Base-by-base conservation (phyloP, 2,797 vertebrate genomes). In the Falco naumanni region DNA sequence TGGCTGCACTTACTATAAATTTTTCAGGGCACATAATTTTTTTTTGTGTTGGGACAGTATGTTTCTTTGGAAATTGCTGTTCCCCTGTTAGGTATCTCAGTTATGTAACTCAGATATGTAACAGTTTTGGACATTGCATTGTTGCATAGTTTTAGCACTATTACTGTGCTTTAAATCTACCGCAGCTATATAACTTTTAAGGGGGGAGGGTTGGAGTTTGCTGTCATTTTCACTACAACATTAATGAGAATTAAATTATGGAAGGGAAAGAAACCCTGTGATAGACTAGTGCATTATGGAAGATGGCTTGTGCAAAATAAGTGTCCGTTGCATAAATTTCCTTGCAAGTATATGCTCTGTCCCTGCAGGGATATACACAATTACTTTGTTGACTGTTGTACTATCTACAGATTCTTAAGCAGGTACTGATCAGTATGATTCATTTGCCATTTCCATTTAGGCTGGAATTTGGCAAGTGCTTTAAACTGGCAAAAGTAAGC, bases 111-210 rank as follows among this genome's bases (percentile, higher is more conserved):
- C 39, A 39, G 39, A 39, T 39, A 33, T 69, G 59, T 65, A 0
- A 0, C n/a, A 16, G 2, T 79, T 84, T 50, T 33, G 22, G 26
- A 29, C 16, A 31, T 25, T 1, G 0, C 19, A 2, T 14, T 74
- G 41, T 57, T 86, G 25, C 37, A 10, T 24, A 43, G 39, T n/a
- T 90, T 53, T 45, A 33, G 33, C 9, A 4, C 37, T 57, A 2
- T 82, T 87, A 21, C 10, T 78, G 24, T 87, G 33, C 56, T 48
- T 69, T 51, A 33, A n/a, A 47, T 76, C 29, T 61, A 5, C 33
- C 69, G 39, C 65, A 68, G 48, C n/a, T 51, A 6, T 48, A 13
- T 12, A 41, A 0, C 31, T 51, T 37, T 21, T 59, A 18, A 54
- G 24, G 39, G 57, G 26, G 31, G 21, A 61, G n/a, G 4, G 21